Percentiles rank a stretch among this genome's conserved stretches.
Evolutionary conservation across 2,113 vertebrate genomes (phyloP).

Genomic region (Podarcis muralis): DNA sequence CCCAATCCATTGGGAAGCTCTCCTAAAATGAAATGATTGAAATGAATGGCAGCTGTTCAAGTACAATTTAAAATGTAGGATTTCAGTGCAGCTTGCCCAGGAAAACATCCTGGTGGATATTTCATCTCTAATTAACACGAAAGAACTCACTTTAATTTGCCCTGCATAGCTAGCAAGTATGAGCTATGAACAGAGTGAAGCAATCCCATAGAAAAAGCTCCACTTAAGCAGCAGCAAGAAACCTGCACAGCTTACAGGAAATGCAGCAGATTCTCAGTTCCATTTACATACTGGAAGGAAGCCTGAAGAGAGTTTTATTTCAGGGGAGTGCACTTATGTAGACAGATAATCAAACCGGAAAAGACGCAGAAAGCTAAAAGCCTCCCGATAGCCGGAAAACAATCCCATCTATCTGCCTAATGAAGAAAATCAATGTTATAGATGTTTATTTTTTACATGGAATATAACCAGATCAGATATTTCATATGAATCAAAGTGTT

Average conservation of each 20-base stretch:
- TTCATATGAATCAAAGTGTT: slow-evolving; percentile 57
- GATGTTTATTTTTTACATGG: slow-evolving; percentile 13
- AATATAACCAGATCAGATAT: slow-evolving; percentile 53
- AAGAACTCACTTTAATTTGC: slow-evolving; percentile 44
- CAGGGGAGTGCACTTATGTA: slow-evolving; percentile 64
- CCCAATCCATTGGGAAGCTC: background rate
- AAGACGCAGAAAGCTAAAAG: slow-evolving; percentile 57
- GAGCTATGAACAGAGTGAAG: slow-evolving; percentile 63
- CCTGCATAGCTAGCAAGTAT: slow-evolving; percentile 24
- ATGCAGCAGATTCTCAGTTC: slow-evolving; percentile 53
- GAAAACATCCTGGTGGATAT: background rate
- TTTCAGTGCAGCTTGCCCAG: background rate
- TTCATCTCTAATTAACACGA: background rate
- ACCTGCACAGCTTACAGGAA: slow-evolving; percentile 50
- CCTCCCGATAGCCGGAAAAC: slow-evolving; percentile 67
- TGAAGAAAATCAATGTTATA: slow-evolving; percentile 54
- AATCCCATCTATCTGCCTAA: slow-evolving; percentile 46
- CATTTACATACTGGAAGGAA: slow-evolving; percentile 66
- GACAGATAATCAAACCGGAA: slow-evolving; percentile 58
- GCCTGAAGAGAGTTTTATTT: slow-evolving; percentile 57
- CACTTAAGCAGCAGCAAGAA: slow-evolving; percentile 53
- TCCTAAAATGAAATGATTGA: background rate
- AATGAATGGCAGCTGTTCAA: background rate
- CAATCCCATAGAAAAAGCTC: slow-evolving; percentile 58
- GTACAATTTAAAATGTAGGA: background rate